phyloP scores from a whole-genome alignment of 2,113 vertebrate species.

The Trogon melanurus region DNA sequence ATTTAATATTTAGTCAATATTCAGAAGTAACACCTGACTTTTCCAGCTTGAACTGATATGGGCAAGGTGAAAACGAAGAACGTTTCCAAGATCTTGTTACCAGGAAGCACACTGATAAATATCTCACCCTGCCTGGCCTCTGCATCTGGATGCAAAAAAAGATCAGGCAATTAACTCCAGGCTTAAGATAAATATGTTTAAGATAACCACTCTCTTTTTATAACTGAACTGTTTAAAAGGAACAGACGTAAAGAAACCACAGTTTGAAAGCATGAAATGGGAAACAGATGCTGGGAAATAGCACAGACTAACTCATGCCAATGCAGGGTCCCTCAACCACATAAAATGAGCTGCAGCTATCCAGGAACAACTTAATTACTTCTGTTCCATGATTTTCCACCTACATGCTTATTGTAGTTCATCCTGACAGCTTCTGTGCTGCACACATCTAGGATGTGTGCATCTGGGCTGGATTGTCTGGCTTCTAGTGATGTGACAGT shows the following conservation, averaged over 20 bases:
- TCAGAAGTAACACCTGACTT: neutral
- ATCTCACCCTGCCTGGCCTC: neutral
- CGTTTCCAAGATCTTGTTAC: neutral
- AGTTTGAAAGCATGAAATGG: neutral
- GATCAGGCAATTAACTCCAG: neutral
- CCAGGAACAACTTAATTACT: conserved; percentile 18
- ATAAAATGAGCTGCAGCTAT: conserved; percentile 5
- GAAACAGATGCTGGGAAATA: neutral
- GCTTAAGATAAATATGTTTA: neutral
- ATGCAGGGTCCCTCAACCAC: neutral
- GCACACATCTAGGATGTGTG: neutral
- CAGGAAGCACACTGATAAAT: neutral
- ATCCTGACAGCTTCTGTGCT: neutral
- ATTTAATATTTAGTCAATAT: neutral
- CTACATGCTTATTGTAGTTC: neutral
- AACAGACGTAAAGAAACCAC: neutral
- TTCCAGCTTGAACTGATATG: neutral
- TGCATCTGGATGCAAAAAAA: neutral
- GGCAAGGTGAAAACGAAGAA: neutral
- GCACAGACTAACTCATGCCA: neutral
- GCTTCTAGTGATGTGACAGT: neutral
- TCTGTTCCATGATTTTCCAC: neutral
- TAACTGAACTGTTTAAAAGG: neutral
- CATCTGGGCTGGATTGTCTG: neutral
- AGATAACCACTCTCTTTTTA: neutral